Evolutionary conservation across 2,797 vertebrate genomes (phyloP), one percentile per base, ranked within the genome.

Genomic region (Hemitrygon akajei): DNA sequence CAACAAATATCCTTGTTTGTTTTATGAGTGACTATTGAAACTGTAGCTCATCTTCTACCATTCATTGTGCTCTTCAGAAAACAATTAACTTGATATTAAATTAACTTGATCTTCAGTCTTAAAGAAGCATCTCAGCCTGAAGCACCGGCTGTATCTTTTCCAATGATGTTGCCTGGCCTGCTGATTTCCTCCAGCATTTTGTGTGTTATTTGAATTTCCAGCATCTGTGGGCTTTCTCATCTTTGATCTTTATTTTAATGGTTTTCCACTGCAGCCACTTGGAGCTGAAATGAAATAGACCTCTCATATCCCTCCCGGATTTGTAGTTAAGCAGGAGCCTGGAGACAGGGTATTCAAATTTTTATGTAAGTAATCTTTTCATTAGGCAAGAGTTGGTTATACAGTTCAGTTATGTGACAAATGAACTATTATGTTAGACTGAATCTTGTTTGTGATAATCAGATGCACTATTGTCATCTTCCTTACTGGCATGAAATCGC

Each of bases 241-340:
- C 47, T 47, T 47, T 47, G 47, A 47, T 47, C 47, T 1, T 47
- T 47, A n/a, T 47, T 47, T 30, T 76, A 76, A 75, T 76, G 40
- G 73, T 27, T 56, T 69, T 93, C 71, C 71, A 93, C 9, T 76
- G 71, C 30, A 56, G 91, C 56, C 40, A 93, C 71, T 56, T 47
- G 69, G 37, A 93, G 73, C 47, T 93, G 40, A 40, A 93, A 93
- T 16, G 47, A 75, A 92, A 76, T 93, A 76, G 20, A 14, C 73
- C 71, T 93, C 76, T 93, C 91, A 93, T 76, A 93, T 93, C 27
- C 91, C 14, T 30, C 27, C 40, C 71, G 93, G 27, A 76, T 58
- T 93, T 93, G 56, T 93, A 93, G 76, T 93, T 93, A 93, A 93
- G 40, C 27, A 14, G 71, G 40, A 93, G 71, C 40, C 69, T 76